Percentiles rank a stretch among this genome's conserved stretches.
These are phyloP conservation scores for Copidosoma aretas DNA, from an alignment of 2,888 invertebrate genomes.

Conservation along the genomic window DNA sequence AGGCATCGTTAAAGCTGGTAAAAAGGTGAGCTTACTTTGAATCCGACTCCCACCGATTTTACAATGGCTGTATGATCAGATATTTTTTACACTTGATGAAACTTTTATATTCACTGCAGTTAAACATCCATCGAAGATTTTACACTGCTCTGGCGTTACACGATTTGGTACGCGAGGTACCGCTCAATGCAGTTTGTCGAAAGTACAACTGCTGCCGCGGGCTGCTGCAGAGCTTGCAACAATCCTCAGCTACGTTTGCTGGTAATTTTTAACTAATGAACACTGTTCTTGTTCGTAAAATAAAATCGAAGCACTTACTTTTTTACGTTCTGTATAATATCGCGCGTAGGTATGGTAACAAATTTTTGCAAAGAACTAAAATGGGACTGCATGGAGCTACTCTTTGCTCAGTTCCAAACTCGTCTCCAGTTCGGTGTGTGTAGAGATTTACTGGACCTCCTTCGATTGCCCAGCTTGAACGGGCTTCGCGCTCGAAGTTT, in stretches of 20 bases:
- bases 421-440: conserved; percentile 94
- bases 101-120: conserved; percentile 40
- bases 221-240: conserved; percentile 91
- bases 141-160: conserved; percentile 89
- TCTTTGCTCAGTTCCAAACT: conserved; percentile 92
- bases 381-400: conserved; percentile 88
- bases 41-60: not conserved
- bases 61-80: not conserved
- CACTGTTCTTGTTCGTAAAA: not conserved
- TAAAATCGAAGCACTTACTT: not conserved
- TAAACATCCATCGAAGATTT: conserved; percentile 70
- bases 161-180: conserved; percentile 90
- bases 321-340: not conserved
- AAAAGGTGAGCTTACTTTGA: conserved; percentile 50
- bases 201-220: conserved; percentile 90
- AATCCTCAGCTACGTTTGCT: conserved; percentile 93
- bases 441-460: conserved; percentile 88
- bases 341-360: conserved; percentile 86
- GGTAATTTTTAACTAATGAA: conserved; percentile 64
- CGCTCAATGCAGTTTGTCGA: conserved; percentile 78
- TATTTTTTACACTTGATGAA: not conserved
- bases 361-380: conserved; percentile 93
- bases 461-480: conserved; percentile 83
- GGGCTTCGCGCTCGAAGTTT: conserved; percentile 84
- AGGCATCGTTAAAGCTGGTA: conserved; percentile 67